These are phyloP conservation scores for Liposcelis brunnea DNA, from an alignment of 2,888 invertebrate genomes.

Conservation along the genomic window DNA sequence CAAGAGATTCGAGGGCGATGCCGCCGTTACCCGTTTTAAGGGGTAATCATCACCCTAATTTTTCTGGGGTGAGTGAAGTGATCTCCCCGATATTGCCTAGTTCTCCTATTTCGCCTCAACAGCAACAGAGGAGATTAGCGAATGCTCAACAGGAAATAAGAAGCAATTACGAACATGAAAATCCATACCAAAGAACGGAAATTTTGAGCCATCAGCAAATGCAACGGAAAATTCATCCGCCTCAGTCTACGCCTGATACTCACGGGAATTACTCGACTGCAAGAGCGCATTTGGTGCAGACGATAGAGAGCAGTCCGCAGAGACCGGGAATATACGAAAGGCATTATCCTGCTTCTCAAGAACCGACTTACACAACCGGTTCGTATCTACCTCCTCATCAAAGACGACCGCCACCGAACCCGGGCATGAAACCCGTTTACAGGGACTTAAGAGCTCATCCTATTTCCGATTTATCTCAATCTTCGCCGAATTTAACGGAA, in stretches of 20 bases:
- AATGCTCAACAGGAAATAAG: background rate
- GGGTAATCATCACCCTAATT: conserved; percentile 1
- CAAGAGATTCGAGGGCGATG: background rate
- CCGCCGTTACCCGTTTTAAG: conserved; percentile 3
- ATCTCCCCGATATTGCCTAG: background rate
- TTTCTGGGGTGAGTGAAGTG: background rate
- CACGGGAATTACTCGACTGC: conserved; percentile 5
- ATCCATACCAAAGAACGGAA: too few species aligned
- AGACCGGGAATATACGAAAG: too few species aligned
- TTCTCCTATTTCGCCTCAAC: background rate
- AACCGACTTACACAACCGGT: too few species aligned
- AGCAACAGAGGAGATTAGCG: conserved; percentile 5
- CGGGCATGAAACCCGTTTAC: background rate
- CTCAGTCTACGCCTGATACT: background rate
- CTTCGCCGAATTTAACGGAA: background rate
- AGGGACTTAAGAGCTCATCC: background rate
- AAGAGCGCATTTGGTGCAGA: background rate
- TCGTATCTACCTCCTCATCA: conserved; percentile 2
- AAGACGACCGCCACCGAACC: background rate
- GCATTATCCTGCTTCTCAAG: too few species aligned
- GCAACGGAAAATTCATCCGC: too few species aligned
- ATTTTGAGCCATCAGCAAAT: too few species aligned
- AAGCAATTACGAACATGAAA: too few species aligned
- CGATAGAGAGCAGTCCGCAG: background rate
- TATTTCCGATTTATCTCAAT: background rate